Percentiles rank a stretch among this genome's conserved stretches.
phyloP scores from a whole-genome alignment of 2,888 invertebrate species.

The Sminthurides aquaticus region DNA sequence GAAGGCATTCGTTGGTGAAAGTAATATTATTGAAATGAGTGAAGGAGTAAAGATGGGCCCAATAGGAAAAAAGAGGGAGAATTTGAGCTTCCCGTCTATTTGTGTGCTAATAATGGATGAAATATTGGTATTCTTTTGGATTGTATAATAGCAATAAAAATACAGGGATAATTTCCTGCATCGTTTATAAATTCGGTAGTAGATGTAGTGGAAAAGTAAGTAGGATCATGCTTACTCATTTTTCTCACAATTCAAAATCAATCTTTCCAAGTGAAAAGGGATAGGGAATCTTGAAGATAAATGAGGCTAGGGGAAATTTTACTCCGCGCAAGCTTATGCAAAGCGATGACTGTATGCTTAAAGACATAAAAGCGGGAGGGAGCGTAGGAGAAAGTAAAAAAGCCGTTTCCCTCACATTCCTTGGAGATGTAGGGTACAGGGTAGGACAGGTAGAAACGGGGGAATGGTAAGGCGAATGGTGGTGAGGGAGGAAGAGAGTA shows the following conservation, averaged over 20 bases:
- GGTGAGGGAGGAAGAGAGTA: no score
- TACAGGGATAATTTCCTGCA: background rate
- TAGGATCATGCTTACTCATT: background rate
- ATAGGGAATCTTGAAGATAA: background rate
- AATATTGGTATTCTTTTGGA: background rate
- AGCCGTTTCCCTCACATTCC: slow-evolving; percentile 2
- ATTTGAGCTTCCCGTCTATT: no score
- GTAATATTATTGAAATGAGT: no score
- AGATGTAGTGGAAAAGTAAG: background rate
- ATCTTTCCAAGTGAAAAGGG: no score
- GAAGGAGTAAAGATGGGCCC: no score
- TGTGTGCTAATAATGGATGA: background rate
- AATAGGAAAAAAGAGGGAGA: no score
- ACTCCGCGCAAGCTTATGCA: no score
- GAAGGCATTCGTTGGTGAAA: background rate
- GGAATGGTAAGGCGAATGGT: no score
- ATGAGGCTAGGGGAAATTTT: background rate
- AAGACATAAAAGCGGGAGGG: no score
- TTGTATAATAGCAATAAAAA: background rate
- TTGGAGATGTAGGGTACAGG: background rate
- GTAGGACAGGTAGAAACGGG: no score
- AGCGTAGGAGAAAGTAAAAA: background rate
- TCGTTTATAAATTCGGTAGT: background rate
- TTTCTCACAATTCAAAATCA: background rate
- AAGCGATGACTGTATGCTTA: no score